Percentiles rank a stretch among this genome's conserved stretches.
phyloP scores from a whole-genome alignment of 2,888 invertebrate genomes.

The Rhingia campestris region DNA sequence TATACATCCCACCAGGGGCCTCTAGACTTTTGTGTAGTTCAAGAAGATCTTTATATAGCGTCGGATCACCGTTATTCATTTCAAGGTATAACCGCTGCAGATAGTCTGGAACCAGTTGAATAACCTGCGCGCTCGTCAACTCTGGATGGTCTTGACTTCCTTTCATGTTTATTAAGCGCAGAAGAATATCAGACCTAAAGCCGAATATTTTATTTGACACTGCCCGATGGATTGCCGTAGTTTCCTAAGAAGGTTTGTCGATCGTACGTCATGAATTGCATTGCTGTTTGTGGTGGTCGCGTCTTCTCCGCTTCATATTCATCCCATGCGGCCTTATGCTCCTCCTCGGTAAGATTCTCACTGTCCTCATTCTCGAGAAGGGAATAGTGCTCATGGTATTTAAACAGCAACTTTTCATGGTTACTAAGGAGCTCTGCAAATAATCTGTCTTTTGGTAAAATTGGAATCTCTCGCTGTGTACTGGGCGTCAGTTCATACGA shows the following conservation, averaged over 20 bases:
- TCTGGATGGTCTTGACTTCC: conserved; percentile 87
- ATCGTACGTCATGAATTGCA: conserved; percentile 80
- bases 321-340: conserved; percentile 97
- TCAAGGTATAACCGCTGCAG: conserved; percentile 85
- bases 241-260: conserved; percentile 79
- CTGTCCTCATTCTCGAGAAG: conserved; percentile 95
- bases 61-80: conserved; percentile 83
- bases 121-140: conserved; percentile 85
- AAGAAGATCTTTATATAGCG: conserved; percentile 81
- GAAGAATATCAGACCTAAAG: conserved; percentile 81
- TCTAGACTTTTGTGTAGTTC: conserved; percentile 79
- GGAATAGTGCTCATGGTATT: conserved; percentile 98
- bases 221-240: conserved; percentile 80
- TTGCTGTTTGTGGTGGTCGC: conserved; percentile 79
- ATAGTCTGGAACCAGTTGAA: conserved; percentile 85
- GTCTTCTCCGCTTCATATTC: conserved; percentile 97
- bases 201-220: conserved; percentile 82
- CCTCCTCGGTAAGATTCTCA: conserved; percentile 96
- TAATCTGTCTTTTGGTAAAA: conserved; percentile 93
- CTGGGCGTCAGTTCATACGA: conserved; percentile 89
- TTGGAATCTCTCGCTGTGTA: conserved; percentile 86
- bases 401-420: conserved; percentile 89
- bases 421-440: conserved; percentile 93
- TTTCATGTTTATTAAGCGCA: conserved; percentile 82
- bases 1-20: conserved; percentile 81